Evolutionary conservation across 2,113 vertebrate genomes (phyloP).

Genomic region (Apodemus speciosus): DNA sequence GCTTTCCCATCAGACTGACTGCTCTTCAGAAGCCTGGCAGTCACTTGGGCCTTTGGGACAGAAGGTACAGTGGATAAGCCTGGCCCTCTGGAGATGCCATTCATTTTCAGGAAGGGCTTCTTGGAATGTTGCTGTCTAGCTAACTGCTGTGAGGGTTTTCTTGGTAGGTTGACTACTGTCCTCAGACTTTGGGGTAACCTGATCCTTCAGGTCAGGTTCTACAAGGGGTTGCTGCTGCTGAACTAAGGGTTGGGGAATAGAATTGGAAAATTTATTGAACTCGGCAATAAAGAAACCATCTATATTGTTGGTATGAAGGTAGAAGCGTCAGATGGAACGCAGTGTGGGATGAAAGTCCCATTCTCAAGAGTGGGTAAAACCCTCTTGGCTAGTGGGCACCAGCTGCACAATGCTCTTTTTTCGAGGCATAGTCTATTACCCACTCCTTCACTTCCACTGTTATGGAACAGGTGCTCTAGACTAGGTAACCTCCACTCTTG

Average conservation of each 20-base stretch:
- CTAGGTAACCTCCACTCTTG: constrained; percentile 91
- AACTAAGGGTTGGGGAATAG: constrained; percentile 85
- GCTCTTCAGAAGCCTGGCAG: background rate
- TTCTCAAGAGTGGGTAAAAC: constrained; percentile 95
- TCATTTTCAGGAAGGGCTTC: no score
- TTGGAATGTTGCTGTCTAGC: no score
- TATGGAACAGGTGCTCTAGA: constrained; percentile 97
- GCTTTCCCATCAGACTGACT: background rate
- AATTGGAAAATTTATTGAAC: constrained; percentile 95
- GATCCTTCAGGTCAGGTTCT: background rate
- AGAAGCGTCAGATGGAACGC: constrained; percentile 90
- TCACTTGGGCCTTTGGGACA: no score
- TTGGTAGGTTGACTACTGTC: constrained; percentile 65
- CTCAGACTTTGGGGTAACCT: constrained; percentile 61
- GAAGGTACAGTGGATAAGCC: no score
- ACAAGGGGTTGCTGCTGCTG: constrained; percentile 35
- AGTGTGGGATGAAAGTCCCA: constrained; percentile 93
- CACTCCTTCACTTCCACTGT: constrained; percentile 98
- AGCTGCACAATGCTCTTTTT: constrained; percentile 96
- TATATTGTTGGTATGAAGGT: constrained; percentile 97
- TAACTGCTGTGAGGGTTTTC: no score
- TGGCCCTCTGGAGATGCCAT: no score
- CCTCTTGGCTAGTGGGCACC: constrained; percentile 95
- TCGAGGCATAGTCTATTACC: constrained; percentile 97
- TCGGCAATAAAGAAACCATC: constrained; percentile 98